Conservation (phyloP, 2,113 vertebrate species). For the Panthera uncia region DNA sequence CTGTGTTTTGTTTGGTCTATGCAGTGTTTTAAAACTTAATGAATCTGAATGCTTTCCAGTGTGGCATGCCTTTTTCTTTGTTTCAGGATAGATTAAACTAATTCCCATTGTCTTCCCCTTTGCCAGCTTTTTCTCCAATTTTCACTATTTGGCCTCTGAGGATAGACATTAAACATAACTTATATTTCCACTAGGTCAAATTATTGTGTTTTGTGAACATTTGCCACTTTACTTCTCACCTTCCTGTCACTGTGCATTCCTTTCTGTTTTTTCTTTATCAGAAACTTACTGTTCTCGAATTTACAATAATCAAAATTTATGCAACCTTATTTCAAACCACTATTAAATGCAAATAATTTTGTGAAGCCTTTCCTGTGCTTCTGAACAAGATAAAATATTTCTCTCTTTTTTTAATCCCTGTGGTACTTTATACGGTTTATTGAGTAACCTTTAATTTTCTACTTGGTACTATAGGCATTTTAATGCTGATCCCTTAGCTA, state of each 20-base stretch:
- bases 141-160: neutral
- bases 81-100: neutral
- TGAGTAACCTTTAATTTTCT: neutral
- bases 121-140: neutral
- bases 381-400: neutral
- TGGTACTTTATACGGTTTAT: neutral
- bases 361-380: neutral
- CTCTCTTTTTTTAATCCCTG: neutral
- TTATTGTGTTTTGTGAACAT: neutral
- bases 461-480: neutral
- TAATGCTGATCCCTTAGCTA: conserved; percentile 1
- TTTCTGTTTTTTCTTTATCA: neutral
- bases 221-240: neutral
- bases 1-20: neutral
- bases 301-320: neutral
- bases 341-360: neutral
- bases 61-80: neutral
- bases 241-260: neutral
- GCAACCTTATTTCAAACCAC: neutral
- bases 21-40: neutral
- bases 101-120: neutral
- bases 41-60: neutral
- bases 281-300: neutral
- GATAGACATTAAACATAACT: neutral
- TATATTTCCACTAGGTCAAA: neutral